A percentile compares a stretch with the other conserved stretches of the same genome.
These are phyloP conservation scores for Dysdera silvatica DNA, from an alignment of 1,140 invertebrate genomes.

Conservation along the genomic window DNA sequence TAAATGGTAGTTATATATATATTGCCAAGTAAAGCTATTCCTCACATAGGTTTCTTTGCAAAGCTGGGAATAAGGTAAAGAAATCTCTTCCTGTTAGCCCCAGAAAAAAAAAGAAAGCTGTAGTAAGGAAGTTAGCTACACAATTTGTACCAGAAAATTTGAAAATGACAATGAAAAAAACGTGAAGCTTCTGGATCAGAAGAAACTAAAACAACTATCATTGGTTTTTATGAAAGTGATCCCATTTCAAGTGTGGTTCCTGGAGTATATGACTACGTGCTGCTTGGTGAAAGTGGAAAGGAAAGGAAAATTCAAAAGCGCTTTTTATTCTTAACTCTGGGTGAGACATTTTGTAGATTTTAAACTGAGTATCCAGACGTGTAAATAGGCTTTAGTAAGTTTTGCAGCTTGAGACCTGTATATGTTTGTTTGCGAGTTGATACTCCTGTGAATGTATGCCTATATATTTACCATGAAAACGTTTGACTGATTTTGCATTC, in stretches of 20 bases:
- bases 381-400: constrained; percentile 1
- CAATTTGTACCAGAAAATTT: too few relatives aligned
- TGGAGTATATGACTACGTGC: background rate
- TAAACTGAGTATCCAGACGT: background rate
- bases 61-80: too few relatives aligned
- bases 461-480: background rate
- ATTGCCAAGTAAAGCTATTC: too few relatives aligned
- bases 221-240: background rate
- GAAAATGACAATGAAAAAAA: too few relatives aligned
- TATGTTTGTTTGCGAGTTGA: background rate
- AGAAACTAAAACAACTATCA: background rate
- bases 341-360: background rate
- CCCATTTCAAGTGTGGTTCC: background rate
- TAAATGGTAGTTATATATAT: too few relatives aligned
- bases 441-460: background rate
- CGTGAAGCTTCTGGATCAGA: too few relatives aligned
- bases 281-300: background rate
- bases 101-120: too few relatives aligned
- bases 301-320: background rate
- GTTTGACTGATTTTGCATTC: background rate
- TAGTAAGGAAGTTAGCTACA: too few relatives aligned
- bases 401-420: background rate
- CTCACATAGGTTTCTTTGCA: too few relatives aligned
- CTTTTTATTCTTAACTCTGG: background rate
- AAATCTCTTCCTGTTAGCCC: too few relatives aligned